Evolutionary conservation across 30 jellyfish, hydroid and myxozoan genomes (phyloP).

Genomic region (Aurelia coerulea): DNA sequence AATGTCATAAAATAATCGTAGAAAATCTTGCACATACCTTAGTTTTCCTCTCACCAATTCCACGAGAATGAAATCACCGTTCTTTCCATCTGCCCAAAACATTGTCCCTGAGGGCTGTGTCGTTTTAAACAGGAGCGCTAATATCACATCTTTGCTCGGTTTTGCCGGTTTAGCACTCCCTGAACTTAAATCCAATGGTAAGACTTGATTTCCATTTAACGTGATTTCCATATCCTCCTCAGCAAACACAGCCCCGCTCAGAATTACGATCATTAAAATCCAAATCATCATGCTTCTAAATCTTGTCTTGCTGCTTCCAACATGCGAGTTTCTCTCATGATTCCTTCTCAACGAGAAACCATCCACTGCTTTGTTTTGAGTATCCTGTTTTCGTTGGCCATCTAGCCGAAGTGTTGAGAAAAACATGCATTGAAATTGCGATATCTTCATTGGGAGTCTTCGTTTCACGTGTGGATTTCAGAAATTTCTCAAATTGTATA

Average conservation of each 20-base stretch:
- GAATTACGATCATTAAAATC: constrained; percentile 19
- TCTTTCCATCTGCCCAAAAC: constrained; percentile 43
- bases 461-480: constrained; percentile 56
- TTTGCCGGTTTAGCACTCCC: neutral
- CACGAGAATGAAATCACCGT: constrained; percentile 37
- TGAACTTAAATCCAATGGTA: constrained; percentile 10
- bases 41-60: constrained; percentile 66
- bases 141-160: constrained; percentile 4
- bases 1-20: neutral
- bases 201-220: constrained; percentile 17
- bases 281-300: constrained; percentile 14
- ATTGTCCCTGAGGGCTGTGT: constrained; percentile 55
- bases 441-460: constrained; percentile 62
- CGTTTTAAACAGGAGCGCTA: constrained; percentile 51
- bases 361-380: constrained; percentile 33
- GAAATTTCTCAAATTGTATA: constrained; percentile 59
- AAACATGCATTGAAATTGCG: constrained; percentile 58
- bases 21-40: constrained; percentile 24
- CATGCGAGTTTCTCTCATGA: constrained; percentile 6
- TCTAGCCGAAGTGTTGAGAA: constrained; percentile 34
- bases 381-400: constrained; percentile 60
- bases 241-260: constrained; percentile 19
- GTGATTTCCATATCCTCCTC: constrained; percentile 54
- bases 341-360: constrained; percentile 22
- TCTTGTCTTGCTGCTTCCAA: constrained; percentile 11